Conservation (phyloP, 2,888 invertebrate genomes). For the Cinara cedri region DNA sequence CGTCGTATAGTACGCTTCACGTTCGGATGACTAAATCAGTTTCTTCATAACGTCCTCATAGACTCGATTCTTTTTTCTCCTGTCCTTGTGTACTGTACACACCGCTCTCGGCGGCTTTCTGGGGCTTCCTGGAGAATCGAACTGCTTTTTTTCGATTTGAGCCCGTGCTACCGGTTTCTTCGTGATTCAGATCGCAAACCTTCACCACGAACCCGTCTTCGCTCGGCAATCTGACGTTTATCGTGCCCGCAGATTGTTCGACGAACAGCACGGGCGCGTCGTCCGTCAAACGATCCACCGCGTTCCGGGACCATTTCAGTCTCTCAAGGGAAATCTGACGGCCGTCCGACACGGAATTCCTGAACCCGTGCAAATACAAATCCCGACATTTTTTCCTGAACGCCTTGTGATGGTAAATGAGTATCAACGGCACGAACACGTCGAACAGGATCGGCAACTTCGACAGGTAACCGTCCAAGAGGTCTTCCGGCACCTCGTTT, state of each 20-base stretch:
- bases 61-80: background rate
- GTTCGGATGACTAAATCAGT: background rate
- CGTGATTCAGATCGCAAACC: slow-evolving; percentile 25
- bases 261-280: slow-evolving; percentile 48
- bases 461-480: slow-evolving; percentile 37
- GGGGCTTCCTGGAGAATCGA: background rate
- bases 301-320: slow-evolving; percentile 6
- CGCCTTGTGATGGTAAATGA: slow-evolving; percentile 39
- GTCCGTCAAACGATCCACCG: background rate
- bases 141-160: slow-evolving; percentile 1
- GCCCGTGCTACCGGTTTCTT: background rate
- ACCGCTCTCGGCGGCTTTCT: background rate
- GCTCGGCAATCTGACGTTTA: slow-evolving; percentile 19
- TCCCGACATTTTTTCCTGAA: slow-evolving; percentile 50
- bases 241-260: slow-evolving; percentile 35
- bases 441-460: slow-evolving; percentile 31
- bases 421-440: slow-evolving; percentile 24
- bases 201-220: slow-evolving; percentile 31
- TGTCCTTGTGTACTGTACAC: slow-evolving; percentile 1
- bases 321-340: slow-evolving; percentile 8
- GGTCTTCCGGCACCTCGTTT: slow-evolving; percentile 5
- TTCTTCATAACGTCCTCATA: background rate
- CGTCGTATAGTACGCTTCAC: no score
- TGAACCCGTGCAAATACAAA: slow-evolving; percentile 44
- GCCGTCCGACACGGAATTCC: slow-evolving; percentile 49